Evolutionary conservation across 2,888 invertebrate species (phyloP).

Genomic region (Pachymerium ferrugineum): DNA sequence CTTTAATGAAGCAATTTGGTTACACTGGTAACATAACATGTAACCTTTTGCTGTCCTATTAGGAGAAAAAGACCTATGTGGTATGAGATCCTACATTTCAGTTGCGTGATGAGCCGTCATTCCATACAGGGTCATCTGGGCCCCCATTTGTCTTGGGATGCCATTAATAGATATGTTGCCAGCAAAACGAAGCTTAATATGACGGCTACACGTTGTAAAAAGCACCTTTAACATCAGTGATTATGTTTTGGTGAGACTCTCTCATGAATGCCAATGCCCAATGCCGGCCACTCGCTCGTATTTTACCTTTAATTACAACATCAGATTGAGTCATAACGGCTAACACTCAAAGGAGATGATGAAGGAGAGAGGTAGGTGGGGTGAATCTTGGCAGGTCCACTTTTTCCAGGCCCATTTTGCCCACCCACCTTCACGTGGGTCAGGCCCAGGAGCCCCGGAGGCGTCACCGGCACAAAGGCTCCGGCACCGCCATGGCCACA

Average conservation of each 20-base stretch:
- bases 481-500: conserved; percentile 2
- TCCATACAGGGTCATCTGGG: too few relatives aligned
- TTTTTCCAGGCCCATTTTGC: neutral
- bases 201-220: neutral
- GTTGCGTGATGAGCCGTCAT: too few relatives aligned
- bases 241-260: neutral
- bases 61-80: too few relatives aligned
- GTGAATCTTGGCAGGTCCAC: neutral
- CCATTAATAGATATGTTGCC: neutral
- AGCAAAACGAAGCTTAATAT: too few relatives aligned
- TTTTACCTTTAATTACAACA: conserved; percentile 2
- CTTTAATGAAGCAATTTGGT: too few relatives aligned
- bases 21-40: too few relatives aligned
- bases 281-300: neutral
- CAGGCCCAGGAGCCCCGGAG: neutral
- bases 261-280: neutral
- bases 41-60: too few relatives aligned
- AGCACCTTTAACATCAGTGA: neutral
- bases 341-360: neutral
- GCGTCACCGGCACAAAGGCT: neutral
- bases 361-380: neutral
- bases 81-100: too few relatives aligned
- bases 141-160: too few relatives aligned
- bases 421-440: conserved; percentile 2
- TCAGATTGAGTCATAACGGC: neutral